Percentiles rank a stretch among this genome's conserved stretches.
Evolutionary conservation across 2,797 vertebrate species (phyloP).

Genomic region (Crypturellus tataupa): DNA sequence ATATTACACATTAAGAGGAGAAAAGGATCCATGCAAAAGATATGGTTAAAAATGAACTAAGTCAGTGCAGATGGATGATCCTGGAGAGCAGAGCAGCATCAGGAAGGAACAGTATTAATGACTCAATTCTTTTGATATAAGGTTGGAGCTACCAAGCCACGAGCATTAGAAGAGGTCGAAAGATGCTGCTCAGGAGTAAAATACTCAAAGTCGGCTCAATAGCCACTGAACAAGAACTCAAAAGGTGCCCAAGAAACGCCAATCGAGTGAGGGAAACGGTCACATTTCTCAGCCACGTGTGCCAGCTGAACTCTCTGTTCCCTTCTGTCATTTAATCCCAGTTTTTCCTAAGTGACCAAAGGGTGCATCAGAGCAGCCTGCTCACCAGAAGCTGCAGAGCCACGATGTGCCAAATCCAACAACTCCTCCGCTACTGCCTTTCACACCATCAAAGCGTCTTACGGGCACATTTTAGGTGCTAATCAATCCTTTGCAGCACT

Average conservation of each 20-base stretch:
- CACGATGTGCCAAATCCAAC: constrained; percentile 14
- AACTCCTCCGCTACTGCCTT: constrained; percentile 1
- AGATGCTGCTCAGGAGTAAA: background rate
- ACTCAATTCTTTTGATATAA: background rate
- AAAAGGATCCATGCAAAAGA: background rate
- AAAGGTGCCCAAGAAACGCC: background rate
- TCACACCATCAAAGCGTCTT: background rate
- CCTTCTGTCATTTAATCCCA: constrained; percentile 48
- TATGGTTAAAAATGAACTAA: background rate
- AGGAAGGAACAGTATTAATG: background rate
- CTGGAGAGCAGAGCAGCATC: background rate
- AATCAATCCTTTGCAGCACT: background rate
- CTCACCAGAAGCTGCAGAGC: background rate
- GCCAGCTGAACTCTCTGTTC: constrained; percentile 39
- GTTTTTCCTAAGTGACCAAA: constrained; percentile 30
- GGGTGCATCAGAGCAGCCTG: background rate
- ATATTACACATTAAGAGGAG: background rate
- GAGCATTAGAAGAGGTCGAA: background rate
- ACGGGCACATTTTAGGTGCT: background rate
- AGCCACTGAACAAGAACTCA: background rate
- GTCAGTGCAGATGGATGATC: background rate
- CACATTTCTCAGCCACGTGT: constrained; percentile 11
- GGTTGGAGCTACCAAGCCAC: background rate
- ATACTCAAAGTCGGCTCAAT: background rate
- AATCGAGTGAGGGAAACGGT: background rate